Conservation (phyloP, 1,140 invertebrate genomes). For the Rhizoglyphus robini region DNA sequence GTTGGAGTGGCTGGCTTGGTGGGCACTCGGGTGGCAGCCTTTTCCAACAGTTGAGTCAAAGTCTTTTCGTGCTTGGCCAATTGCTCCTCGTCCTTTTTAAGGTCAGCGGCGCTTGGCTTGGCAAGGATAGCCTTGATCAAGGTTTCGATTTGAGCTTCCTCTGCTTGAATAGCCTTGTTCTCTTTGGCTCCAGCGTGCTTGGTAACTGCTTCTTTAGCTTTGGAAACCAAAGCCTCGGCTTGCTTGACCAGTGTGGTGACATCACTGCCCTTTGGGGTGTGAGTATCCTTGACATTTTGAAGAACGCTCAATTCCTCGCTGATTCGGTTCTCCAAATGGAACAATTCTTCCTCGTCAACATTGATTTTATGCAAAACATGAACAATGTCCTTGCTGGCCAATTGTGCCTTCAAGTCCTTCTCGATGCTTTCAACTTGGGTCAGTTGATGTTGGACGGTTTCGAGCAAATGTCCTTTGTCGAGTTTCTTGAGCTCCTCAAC, state of each 20-base stretch:
- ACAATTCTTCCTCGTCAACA: neutral
- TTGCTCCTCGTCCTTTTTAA: neutral
- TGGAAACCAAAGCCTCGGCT: neutral
- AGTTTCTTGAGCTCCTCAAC: neutral
- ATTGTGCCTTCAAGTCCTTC: neutral
- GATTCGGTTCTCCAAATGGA: neutral
- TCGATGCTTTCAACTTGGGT: neutral
- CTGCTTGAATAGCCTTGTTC: neutral
- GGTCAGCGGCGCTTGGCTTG: neutral
- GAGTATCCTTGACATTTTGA: neutral
- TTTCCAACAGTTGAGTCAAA: neutral
- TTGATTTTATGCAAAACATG: too few species aligned
- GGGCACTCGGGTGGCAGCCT: too few species aligned
- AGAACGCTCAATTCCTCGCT: neutral
- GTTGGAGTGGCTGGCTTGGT: too few species aligned
- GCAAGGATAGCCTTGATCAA: neutral
- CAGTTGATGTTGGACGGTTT: neutral
- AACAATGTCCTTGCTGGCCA: neutral
- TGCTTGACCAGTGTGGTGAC: neutral
- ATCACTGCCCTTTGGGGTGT: neutral
- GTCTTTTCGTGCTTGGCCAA: neutral
- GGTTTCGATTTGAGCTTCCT: neutral
- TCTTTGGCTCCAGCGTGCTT: neutral
- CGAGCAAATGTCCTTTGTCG: neutral
- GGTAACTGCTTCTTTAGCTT: neutral